Base-by-base conservation (phyloP, 1,140 invertebrate genomes). In the Zaprionus kolodkinae region DNA sequence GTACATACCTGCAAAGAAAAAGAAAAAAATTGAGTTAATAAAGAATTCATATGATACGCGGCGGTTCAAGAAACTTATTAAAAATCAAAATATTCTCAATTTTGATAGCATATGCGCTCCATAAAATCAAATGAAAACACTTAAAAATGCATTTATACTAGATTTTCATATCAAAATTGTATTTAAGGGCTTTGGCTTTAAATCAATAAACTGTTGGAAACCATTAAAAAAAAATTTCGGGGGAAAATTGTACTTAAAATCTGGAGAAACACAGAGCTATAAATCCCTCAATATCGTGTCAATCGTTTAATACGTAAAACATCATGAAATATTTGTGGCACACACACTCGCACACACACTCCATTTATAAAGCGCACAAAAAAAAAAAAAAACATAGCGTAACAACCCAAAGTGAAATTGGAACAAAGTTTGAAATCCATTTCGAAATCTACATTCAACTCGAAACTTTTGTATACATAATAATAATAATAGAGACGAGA, bases 391-490 rank as follows among this genome's bases (percentile, higher is more conserved):
- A 43, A 13, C n/a, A 15, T 15, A 45, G 11, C 21, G 45, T 50
- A 50, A 50, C 13, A 71, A 81, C 60, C 62, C 72, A 79, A 86
- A 88, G 84, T 84, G 84, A 87, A 87, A 87, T 88, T 87, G 79
- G 80, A 81, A 57, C 80, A 87, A 88, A 88, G 84, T 80, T 88
- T 27, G 84, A 84, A 87, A 88, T 70, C 66, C 79, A 87, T 87
- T 88, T 87, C 78, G 79, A 88, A 88, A 88, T 83, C 76, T 67
- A 86, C 81, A 79, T 83, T 67, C 67, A 25, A 52, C 21, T 64
- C 66, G 63, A 79, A 85, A 70, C 64, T 45, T 45, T 7, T 45
- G 40, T 55, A 72, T 64, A 64, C 33, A 38, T 59, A 59, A 59
- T 25, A 43, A 43, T 59, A 59, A 59, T 69, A 76, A 76, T 52